phyloP scores from a whole-genome alignment of 1,140 invertebrate genomes.

The Ceratina australensis region DNA sequence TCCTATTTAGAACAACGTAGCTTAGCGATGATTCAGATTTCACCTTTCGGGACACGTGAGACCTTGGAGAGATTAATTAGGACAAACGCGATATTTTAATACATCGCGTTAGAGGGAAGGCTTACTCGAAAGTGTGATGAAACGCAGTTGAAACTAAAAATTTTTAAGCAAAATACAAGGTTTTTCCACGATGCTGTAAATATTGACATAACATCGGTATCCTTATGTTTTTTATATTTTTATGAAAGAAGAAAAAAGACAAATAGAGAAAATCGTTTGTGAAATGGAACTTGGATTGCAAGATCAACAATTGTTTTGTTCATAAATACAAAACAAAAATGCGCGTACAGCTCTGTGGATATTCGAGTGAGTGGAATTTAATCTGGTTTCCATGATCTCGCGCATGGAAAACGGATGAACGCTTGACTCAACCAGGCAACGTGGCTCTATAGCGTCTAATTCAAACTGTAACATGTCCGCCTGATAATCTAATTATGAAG shows the following conservation, averaged over 20 bases:
- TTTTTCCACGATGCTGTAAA: too few species aligned
- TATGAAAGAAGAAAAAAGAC: too few species aligned
- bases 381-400: not conserved
- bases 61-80: slow-evolving; percentile 4
- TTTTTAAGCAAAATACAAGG: not conserved
- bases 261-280: too few species aligned
- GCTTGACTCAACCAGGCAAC: not conserved
- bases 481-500: slow-evolving; percentile 41
- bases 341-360: not conserved
- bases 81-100: not conserved
- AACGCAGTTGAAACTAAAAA: not conserved
- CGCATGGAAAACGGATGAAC: not conserved
- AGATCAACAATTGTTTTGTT: not conserved
- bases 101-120: too few species aligned
- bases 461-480: slow-evolving; percentile 1
- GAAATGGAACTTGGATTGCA: too few species aligned
- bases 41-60: not conserved
- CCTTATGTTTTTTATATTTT: too few species aligned
- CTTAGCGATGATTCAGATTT: too few species aligned
- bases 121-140: not conserved
- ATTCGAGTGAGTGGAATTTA: too few species aligned
- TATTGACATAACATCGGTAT: too few species aligned
- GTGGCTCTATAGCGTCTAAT: not conserved
- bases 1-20: too few species aligned
- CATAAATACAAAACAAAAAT: not conserved